Evolutionary conservation across 2,888 invertebrate species (phyloP).

Genomic region (Macropis europaea): DNA sequence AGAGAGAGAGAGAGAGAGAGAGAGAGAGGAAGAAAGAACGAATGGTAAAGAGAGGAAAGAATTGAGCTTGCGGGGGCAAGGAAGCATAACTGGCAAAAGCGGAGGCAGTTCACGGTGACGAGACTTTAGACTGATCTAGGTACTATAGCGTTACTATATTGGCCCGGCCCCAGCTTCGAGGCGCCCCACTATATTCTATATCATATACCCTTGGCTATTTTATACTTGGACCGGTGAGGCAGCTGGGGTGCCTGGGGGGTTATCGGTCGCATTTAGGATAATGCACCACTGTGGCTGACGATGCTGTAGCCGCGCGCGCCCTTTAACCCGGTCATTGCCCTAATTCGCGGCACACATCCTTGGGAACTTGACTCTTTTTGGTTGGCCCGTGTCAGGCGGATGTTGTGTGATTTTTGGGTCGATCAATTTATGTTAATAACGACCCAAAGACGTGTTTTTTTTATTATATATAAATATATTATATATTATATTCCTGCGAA

Average conservation of each 20-base stretch:
- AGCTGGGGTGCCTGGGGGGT: slow-evolving; percentile 71
- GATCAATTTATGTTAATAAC: slow-evolving; percentile 75
- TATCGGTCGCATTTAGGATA: slow-evolving; percentile 76
- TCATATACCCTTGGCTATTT: slow-evolving; percentile 64
- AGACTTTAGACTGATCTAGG: slow-evolving; percentile 80
- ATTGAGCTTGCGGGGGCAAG: slow-evolving; percentile 75
- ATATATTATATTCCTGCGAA: slow-evolving; percentile 87
- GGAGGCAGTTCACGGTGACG: slow-evolving; percentile 79
- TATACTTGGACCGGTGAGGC: slow-evolving; percentile 67
- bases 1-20: slow-evolving; percentile 16
- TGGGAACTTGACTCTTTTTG: slow-evolving; percentile 72
- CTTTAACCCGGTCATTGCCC: slow-evolving; percentile 75
- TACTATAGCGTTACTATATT: slow-evolving; percentile 79
- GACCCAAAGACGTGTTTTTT: slow-evolving; percentile 75
- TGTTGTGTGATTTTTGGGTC: slow-evolving; percentile 76
- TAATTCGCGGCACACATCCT: slow-evolving; percentile 71
- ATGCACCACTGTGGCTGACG: slow-evolving; percentile 77
- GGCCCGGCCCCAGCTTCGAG: slow-evolving; percentile 69
- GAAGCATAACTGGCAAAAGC: slow-evolving; percentile 72
- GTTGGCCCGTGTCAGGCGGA: slow-evolving; percentile 74
- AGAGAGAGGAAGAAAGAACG: not conserved
- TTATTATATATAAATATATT: slow-evolving; percentile 85
- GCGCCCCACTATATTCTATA: slow-evolving; percentile 66
- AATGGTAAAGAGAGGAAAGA: slow-evolving; percentile 42
- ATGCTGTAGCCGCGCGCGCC: slow-evolving; percentile 72